Evolutionary conservation across 2,888 invertebrate species (phyloP).

Genomic region (Mythimna pallens): DNA sequence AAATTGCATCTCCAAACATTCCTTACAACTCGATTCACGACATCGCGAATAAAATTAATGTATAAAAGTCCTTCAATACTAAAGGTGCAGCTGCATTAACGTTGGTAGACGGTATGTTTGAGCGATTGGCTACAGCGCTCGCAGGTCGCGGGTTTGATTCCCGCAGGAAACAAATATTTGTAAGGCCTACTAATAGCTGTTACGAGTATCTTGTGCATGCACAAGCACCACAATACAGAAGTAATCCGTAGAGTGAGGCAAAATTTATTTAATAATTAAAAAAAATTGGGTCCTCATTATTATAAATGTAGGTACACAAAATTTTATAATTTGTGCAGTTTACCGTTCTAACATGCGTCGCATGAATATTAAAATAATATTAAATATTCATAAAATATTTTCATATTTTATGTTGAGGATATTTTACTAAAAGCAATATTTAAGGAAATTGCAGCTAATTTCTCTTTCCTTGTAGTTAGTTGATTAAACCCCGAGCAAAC

Average conservation of each 20-base stretch:
- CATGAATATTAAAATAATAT: too few relatives aligned
- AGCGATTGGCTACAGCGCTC: too few relatives aligned
- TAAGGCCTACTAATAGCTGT: too few relatives aligned
- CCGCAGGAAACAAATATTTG: too few relatives aligned
- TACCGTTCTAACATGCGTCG: constrained; percentile 4
- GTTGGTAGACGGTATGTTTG: too few relatives aligned
- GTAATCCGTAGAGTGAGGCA: too few relatives aligned
- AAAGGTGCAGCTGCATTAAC: constrained; percentile 32
- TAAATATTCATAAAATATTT: constrained; percentile 32
- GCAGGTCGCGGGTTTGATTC: too few relatives aligned
- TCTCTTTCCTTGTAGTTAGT: neutral
- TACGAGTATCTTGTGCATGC: too few relatives aligned
- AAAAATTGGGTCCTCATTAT: constrained; percentile 7
- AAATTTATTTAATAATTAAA: too few relatives aligned
- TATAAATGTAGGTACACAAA: constrained; percentile 25
- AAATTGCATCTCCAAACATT: constrained; percentile 27
- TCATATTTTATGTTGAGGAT: neutral
- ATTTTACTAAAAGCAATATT: neutral
- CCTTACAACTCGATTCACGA: neutral
- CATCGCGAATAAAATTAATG: constrained; percentile 5
- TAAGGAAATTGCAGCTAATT: neutral
- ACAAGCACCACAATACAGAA: too few relatives aligned
- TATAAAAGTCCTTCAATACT: constrained; percentile 33
- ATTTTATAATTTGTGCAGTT: constrained; percentile 27
- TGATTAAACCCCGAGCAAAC: too few relatives aligned